Percentiles rank a stretch among this genome's conserved stretches.
Evolutionary conservation across 2,888 invertebrate genomes (phyloP).

Genomic region (Boloria euphrosyne): DNA sequence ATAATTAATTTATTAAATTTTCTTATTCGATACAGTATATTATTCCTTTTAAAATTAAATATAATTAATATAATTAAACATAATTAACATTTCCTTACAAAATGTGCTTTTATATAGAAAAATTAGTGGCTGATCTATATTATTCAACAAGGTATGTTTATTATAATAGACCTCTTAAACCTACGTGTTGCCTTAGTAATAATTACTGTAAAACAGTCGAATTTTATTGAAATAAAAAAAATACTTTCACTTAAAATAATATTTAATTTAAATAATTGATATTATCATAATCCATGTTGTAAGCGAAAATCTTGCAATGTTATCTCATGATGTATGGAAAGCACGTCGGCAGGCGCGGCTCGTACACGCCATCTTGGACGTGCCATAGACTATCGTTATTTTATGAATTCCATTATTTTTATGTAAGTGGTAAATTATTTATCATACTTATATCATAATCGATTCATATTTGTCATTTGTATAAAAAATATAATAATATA

Average conservation of each 20-base stretch:
- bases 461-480: neutral
- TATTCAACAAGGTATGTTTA: too few relatives aligned
- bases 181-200: too few relatives aligned
- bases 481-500: neutral
- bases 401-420: neutral
- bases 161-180: too few relatives aligned
- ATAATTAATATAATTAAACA: too few relatives aligned
- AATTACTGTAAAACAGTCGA: too few relatives aligned
- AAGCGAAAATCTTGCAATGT: conserved; percentile 23
- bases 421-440: neutral
- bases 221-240: too few relatives aligned
- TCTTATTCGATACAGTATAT: too few relatives aligned
- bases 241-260: neutral
- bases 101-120: too few relatives aligned
- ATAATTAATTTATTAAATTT: too few relatives aligned
- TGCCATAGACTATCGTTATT: conserved; percentile 39
- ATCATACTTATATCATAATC: neutral
- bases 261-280: conserved; percentile 13
- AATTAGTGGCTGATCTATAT: too few relatives aligned
- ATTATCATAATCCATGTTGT: conserved; percentile 1
- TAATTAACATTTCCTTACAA: too few relatives aligned
- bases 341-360: conserved; percentile 69
- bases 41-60: too few relatives aligned
- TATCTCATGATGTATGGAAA: conserved; percentile 74
- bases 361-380: conserved; percentile 62